Base-by-base conservation (phyloP, 2,888 invertebrate genomes). In the Netelia melanura region DNA sequence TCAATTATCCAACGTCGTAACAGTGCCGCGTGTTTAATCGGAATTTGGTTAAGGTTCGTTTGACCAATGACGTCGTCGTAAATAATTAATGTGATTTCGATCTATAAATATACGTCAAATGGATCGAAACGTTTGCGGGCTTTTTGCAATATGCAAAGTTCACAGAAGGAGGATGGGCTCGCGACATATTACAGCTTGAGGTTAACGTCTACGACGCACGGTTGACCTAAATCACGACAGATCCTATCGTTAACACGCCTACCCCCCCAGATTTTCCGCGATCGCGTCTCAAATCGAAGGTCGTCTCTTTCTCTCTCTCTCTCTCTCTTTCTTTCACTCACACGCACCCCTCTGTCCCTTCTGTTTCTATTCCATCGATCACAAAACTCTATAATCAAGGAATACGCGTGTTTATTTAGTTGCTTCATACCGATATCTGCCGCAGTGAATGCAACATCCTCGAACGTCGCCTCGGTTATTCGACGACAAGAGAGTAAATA, bases 161-260 rank as follows among this genome's bases (percentile, higher is more conserved):
- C 75, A 75, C 17, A 11, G 23, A 30, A 43, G 38, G 8, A 17
- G 21, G 43, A 11, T 11, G n/a, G 54, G 3, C 14, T 58, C 58
- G 5, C 38, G 5, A 6, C 6, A 38, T 38, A 38, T 38, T 23
- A 48, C 14, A 14, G 10, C 11, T 48, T 48, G 44, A 21, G 77
- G 78, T 38, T 8, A 54, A 72, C 72, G 78, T 72, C 65, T 62
- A 72, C 61, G 72, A 83, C 71, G 67, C 72, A 67, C 72, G 78
- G 72, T 78, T 65, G 71, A 71, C 78, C 72, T 52, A 65, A 78
- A 78, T 72, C 62, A 11, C 30, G 30, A 21, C 21, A 62, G 23
- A 30, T 74, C 38, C 48, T 74, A 80, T 80, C 67, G 67, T 67
- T 52, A 72, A 65, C 17, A 58, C 65, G 25, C 6, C 38, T 38